These are phyloP conservation scores for Acrocephalus arundinaceus DNA, from an alignment of 2,113 vertebrate genomes.

Conservation along the genomic window DNA sequence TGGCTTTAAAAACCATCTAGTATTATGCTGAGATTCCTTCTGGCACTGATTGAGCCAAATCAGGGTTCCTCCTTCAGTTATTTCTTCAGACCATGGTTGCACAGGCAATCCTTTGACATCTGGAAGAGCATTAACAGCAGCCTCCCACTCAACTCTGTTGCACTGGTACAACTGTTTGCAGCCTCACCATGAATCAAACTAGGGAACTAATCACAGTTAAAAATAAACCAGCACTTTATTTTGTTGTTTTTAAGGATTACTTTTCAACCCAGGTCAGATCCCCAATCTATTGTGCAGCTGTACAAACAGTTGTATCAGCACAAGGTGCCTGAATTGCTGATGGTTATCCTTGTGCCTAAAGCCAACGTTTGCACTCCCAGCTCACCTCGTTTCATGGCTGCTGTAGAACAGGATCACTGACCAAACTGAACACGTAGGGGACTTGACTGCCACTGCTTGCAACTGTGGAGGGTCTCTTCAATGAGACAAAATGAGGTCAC, in stretches of 20 bases:
- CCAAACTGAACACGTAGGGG: neutral
- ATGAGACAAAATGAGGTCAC: constrained; percentile 46
- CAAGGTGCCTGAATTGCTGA: constrained; percentile 38
- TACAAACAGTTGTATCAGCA: constrained; percentile 59
- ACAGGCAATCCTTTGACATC: neutral
- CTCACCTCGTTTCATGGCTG: neutral
- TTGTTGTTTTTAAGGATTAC: constrained; percentile 48
- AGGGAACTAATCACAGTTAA: neutral
- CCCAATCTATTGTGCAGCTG: constrained; percentile 39
- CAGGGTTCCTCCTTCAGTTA: neutral
- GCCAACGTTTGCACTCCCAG: neutral
- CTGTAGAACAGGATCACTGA: neutral
- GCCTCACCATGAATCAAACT: neutral
- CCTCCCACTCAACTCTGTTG: neutral
- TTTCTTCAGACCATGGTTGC: neutral
- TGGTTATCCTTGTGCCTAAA: constrained; percentile 16
- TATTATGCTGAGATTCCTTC: neutral
- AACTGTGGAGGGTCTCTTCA: neutral
- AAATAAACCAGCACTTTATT: constrained; percentile 46
- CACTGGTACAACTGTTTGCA: neutral
- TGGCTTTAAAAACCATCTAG: neutral
- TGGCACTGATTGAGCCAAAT: neutral
- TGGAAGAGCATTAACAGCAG: neutral
- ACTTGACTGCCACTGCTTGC: neutral
- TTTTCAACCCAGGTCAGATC: constrained; percentile 34